Base-by-base conservation (phyloP, 2,113 vertebrate species). In the Myotis lucifugus region DNA sequence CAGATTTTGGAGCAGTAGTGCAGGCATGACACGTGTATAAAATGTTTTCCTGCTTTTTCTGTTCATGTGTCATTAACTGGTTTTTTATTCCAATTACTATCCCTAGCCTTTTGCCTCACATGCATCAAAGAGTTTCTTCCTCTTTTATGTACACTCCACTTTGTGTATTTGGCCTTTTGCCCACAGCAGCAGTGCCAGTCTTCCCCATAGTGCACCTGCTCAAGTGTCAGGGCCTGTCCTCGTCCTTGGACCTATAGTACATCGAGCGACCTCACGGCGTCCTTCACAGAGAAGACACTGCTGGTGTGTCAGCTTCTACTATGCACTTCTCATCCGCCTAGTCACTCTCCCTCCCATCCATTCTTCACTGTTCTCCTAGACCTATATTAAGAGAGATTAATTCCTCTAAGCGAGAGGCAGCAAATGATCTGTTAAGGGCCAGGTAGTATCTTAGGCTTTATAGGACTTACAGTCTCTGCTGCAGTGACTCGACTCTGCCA, bases 321-420 rank as follows among this genome's bases (percentile, higher is more conserved):
- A 6, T 1, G 1, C 13, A 54, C 18, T 4, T 17, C 40, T 12
- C 10, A 18, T 81, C 32, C 7, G 0, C 25, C 9, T 66, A 0
- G 67, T 34, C 91, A 8, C 19, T 86, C 32, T 56, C 37, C 34
- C 48, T 40, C n/a, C 52, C 11, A 12, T 37, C n/a, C 27, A 10
- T 87, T 56, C 59, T 91, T 94, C 81, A 76, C 69, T 97, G 93
- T 92, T 4, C 40, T 95, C 12, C 32, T 56, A 82, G 77, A 82
- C 27, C 76, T 96, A 2, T 40, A 25, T n/a, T 2, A 14, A 77
- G 14, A 76, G 52, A 66, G 87, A 37, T 59, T 74, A 89, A 50
- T 92, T 64, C 84, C 77, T 88, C 72, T 79, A 76, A 77, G 14
- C 7, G 4, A 95, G 14, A 21, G 34, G 14, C 25, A 27, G 59